These are phyloP conservation scores for Drosophila gunungcola DNA, from an alignment of 1,140 invertebrate genomes.

Conservation along the genomic window DNA sequence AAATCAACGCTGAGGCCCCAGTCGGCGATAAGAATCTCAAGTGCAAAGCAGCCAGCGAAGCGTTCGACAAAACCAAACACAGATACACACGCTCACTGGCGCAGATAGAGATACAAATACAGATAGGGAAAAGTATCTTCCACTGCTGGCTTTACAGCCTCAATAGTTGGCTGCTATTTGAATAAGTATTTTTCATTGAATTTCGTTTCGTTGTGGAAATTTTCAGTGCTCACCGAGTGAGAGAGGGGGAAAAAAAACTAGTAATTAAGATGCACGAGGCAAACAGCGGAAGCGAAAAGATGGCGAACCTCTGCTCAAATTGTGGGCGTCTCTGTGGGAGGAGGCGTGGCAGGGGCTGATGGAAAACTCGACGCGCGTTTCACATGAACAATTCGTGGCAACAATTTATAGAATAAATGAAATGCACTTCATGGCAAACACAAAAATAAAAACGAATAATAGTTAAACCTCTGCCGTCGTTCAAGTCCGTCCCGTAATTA, in stretches of 20 bases:
- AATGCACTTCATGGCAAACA: conserved; percentile 77
- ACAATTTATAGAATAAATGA: conserved; percentile 82
- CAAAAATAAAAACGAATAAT: conserved; percentile 5
- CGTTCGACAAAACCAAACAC: conserved; percentile 72
- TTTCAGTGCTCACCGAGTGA: conserved; percentile 37
- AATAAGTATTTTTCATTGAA: conserved; percentile 82
- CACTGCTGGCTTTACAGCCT: conserved; percentile 77
- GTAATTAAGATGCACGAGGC: conserved; percentile 82
- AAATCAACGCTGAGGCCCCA: conserved; percentile 68
- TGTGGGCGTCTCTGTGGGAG: conserved; percentile 37
- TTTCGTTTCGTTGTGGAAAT: conserved; percentile 79
- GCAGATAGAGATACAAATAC: conserved; percentile 26
- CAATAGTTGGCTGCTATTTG: conserved; percentile 74
- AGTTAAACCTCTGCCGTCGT: conserved; percentile 16
- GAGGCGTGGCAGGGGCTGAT: conserved; percentile 6
- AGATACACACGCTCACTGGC: conserved; percentile 11
- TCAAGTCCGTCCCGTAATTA: conserved; percentile 72
- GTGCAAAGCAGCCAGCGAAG: conserved; percentile 78
- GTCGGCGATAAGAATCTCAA: conserved; percentile 77
- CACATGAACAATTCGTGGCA: conserved; percentile 81
- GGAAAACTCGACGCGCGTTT: conserved; percentile 55
- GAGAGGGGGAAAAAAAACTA: conserved; percentile 33
- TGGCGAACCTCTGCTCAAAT: conserved; percentile 59
- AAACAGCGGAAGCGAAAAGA: conserved; percentile 77
- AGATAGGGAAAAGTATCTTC: conserved; percentile 41